Conservation (phyloP, 1,140 invertebrate species). For the Meteorus sp. region DNA sequence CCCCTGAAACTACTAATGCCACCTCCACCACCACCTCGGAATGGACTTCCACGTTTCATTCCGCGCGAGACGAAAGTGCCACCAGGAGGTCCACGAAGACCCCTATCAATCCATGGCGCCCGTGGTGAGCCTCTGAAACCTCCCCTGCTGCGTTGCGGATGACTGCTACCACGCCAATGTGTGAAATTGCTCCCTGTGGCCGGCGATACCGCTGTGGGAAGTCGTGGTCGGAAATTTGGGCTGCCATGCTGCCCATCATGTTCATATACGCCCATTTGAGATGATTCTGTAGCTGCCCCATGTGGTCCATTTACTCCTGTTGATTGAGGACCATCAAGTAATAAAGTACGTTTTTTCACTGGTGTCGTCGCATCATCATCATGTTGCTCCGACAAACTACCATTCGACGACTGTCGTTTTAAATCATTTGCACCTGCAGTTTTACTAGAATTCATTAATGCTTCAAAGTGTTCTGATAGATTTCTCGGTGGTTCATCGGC, state of each 20-base stretch:
- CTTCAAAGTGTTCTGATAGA: constrained; percentile 44
- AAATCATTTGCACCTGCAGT: constrained; percentile 30
- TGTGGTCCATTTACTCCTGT: neutral
- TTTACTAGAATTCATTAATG: constrained; percentile 34
- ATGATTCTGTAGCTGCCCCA: constrained; percentile 24
- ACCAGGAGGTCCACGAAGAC: constrained; percentile 37
- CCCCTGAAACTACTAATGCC: constrained; percentile 36
- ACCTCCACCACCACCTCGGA: constrained; percentile 44
- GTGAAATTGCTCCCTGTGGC: constrained; percentile 29
- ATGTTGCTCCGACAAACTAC: constrained; percentile 32
- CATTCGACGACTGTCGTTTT: constrained; percentile 39
- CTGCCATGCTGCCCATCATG: constrained; percentile 36
- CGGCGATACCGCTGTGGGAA: constrained; percentile 20
- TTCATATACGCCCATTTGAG: constrained; percentile 35
- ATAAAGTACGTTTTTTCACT: constrained; percentile 26
- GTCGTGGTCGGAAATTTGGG: constrained; percentile 38
- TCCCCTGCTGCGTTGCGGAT: constrained; percentile 31
- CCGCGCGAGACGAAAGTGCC: constrained; percentile 41
- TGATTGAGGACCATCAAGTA: constrained; percentile 35
- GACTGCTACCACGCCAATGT: constrained; percentile 37
- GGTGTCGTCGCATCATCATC: constrained; percentile 19
- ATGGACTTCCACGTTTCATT: constrained; percentile 45
- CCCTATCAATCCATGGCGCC: constrained; percentile 49
- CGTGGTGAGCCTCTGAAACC: constrained; percentile 46
- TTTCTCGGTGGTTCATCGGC: constrained; percentile 35